Conservation (phyloP, 2,797 vertebrate genomes). For the Pterois miles region DNA sequence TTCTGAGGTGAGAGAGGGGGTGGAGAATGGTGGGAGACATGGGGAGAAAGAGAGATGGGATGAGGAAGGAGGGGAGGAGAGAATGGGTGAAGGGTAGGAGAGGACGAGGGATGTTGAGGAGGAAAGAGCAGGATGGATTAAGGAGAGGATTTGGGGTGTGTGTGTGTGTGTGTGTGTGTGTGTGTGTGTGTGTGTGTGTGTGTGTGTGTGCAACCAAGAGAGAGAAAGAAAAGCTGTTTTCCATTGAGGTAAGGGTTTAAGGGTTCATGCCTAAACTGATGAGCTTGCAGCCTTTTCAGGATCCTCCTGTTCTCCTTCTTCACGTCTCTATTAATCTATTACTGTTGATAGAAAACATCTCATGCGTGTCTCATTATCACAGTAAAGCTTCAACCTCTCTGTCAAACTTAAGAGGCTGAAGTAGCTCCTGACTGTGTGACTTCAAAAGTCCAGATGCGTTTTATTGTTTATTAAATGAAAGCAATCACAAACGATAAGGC, state of each 20-base stretch:
- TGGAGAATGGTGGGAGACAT: too few species aligned
- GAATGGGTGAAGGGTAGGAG: slow-evolving; percentile 13
- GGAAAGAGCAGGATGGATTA: slow-evolving; percentile 41
- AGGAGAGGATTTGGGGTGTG: slow-evolving; percentile 23
- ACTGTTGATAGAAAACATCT: background rate
- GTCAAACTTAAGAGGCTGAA: background rate
- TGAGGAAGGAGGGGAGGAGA: slow-evolving; percentile 1
- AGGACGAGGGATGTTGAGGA: slow-evolving; percentile 16
- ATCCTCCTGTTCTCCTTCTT: background rate
- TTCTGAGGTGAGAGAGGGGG: too few species aligned
- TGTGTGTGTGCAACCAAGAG: background rate
- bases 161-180: background rate
- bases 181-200: background rate
- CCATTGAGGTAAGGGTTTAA: background rate
- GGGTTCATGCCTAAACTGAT: slow-evolving; percentile 13
- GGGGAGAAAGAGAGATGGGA: background rate
- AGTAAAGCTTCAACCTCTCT: background rate
- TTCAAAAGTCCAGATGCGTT: too few species aligned
- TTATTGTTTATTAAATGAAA: too few species aligned
- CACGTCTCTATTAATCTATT: background rate
- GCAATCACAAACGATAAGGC: too few species aligned
- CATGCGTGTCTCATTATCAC: background rate
- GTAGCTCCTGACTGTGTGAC: too few species aligned
- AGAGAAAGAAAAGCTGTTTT: background rate
- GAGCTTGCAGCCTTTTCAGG: background rate